Conservation (phyloP, 2,888 invertebrate genomes). For the Euphydryas editha region DNA sequence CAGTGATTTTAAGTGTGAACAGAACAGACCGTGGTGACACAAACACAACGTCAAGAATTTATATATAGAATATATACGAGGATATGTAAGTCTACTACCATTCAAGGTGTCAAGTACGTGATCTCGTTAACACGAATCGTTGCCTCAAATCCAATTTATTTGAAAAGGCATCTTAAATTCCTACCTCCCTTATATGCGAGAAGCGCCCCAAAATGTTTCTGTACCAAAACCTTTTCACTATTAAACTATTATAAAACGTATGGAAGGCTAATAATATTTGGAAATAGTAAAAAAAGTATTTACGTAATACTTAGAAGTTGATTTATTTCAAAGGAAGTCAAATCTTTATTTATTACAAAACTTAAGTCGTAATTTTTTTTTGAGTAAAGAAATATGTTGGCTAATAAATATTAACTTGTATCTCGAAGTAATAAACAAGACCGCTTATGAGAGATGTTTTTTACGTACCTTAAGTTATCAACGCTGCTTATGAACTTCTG, state of each 20-base stretch:
- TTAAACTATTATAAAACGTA: neutral
- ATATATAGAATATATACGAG: neutral
- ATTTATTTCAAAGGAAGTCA: neutral
- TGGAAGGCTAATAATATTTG: too few species aligned
- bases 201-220: neutral
- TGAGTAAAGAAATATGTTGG: too few species aligned
- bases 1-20: too few species aligned
- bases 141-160: slow-evolving; percentile 13
- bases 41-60: neutral
- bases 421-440: too few species aligned
- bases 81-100: neutral
- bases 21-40: neutral
- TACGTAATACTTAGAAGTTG: neutral
- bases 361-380: too few species aligned
- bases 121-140: slow-evolving; percentile 11
- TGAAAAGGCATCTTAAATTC: neutral
- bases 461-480: too few species aligned
- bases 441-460: too few species aligned
- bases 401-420: too few species aligned
- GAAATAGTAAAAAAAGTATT: too few species aligned
- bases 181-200: neutral
- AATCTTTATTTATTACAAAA: too few species aligned
- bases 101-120: slow-evolving; percentile 9
- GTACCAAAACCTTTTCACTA: neutral
- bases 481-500: too few species aligned